Evolutionary conservation across 2,797 vertebrate species (phyloP).

Genomic region (Falco cherrug): DNA sequence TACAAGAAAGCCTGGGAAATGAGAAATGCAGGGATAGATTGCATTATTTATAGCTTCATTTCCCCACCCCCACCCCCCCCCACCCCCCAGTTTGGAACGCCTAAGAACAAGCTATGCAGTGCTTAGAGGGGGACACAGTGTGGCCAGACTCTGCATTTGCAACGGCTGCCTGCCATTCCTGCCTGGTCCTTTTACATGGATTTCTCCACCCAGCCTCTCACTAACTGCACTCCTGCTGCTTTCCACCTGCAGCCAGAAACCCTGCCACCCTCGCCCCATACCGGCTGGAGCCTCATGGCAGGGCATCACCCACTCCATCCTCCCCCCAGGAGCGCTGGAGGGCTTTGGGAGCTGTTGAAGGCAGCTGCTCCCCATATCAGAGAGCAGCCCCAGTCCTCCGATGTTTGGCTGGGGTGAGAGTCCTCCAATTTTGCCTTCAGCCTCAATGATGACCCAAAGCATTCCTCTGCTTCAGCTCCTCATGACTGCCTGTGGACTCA

Average conservation of each 20-base stretch:
- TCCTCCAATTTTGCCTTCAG: background rate
- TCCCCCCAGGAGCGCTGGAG: background rate
- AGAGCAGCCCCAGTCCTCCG: background rate
- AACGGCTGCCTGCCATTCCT: background rate
- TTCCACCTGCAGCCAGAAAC: background rate
- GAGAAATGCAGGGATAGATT: background rate
- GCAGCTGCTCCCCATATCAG: accelerated
- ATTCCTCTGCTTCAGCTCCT: background rate
- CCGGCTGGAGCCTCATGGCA: background rate
- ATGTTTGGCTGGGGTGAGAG: background rate
- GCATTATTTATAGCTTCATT: slow-evolving; percentile 21
- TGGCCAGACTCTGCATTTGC: slow-evolving; percentile 36
- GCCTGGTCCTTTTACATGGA: accelerated
- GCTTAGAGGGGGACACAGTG: slow-evolving; percentile 36
- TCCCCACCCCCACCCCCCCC: background rate
- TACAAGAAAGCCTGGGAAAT: background rate
- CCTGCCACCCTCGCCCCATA: accelerated
- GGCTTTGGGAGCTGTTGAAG: background rate
- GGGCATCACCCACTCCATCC: background rate
- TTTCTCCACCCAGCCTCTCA: background rate
- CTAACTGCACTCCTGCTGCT: background rate
- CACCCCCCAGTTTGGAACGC: background rate
- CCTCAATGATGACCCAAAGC: background rate
- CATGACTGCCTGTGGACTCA: accelerated
- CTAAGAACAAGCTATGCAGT: background rate